Evolutionary conservation across 30 jellyfish, hydroid and myxozoan species (phyloP).

Genomic region (Cassiopea andromeda): DNA sequence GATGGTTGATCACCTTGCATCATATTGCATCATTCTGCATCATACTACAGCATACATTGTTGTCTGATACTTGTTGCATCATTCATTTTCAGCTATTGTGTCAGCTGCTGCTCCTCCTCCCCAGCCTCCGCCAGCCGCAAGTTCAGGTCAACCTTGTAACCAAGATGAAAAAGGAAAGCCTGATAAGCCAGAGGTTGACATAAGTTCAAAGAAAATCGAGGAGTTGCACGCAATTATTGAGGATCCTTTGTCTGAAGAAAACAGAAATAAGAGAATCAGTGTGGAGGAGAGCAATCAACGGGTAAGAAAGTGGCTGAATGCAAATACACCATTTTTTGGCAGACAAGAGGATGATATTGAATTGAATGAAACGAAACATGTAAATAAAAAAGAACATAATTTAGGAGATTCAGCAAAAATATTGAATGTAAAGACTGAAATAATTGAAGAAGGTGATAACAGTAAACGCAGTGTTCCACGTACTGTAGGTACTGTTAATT

Average conservation of each 20-base stretch:
- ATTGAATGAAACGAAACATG: not conserved
- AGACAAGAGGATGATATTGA: constrained; percentile 52
- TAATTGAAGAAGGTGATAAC: not conserved
- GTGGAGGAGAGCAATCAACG: constrained; percentile 82
- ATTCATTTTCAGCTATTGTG: too few species aligned
- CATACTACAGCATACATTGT: too few species aligned
- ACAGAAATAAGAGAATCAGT: constrained; percentile 59
- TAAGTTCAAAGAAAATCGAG: constrained; percentile 13
- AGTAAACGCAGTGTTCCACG: not conserved
- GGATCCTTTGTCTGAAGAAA: constrained; percentile 65
- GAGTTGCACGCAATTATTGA: constrained; percentile 58
- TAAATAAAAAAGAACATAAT: not conserved
- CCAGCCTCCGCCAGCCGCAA: not conserved
- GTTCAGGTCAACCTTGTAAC: not conserved
- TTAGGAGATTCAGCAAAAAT: not conserved
- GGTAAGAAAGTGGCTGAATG: constrained; percentile 88
- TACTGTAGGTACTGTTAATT: constrained; percentile 24
- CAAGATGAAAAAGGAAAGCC: not conserved
- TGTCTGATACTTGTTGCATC: too few species aligned
- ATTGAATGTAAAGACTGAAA: not conserved
- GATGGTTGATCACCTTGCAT: not conserved
- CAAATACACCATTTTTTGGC: constrained; percentile 75
- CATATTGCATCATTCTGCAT: too few species aligned
- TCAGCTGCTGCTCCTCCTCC: not conserved
- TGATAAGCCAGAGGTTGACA: constrained; percentile 1